phyloP scores from a whole-genome alignment of 2,888 invertebrate genomes.

The Seira ritae region DNA sequence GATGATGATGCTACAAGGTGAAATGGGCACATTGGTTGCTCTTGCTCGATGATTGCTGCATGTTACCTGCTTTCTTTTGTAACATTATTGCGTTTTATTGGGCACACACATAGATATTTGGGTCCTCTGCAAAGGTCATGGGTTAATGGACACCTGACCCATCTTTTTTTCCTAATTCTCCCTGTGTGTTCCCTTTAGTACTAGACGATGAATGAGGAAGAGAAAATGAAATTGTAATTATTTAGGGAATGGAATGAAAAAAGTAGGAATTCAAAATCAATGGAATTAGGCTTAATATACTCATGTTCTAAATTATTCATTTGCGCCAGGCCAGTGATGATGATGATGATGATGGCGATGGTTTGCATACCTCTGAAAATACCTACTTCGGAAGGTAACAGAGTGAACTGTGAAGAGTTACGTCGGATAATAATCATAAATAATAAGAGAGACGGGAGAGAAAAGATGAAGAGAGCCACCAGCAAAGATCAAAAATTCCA shows the following conservation, averaged over 20 bases:
- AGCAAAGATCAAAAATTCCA: not conserved
- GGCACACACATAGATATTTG: constrained; percentile 20
- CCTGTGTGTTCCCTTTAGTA: constrained; percentile 49
- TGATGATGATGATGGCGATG: no score
- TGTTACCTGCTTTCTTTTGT: constrained; percentile 46
- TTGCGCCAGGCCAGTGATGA: no score
- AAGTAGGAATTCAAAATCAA: constrained; percentile 18
- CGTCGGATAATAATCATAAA: constrained; percentile 52
- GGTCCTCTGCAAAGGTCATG: constrained; percentile 41
- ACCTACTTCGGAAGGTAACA: no score
- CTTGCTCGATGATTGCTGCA: not conserved
- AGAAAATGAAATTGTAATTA: constrained; percentile 11
- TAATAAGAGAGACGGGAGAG: constrained; percentile 23
- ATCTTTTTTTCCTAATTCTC: constrained; percentile 12
- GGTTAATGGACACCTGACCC: constrained; percentile 55
- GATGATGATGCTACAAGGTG: constrained; percentile 3
- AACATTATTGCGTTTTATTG: not conserved
- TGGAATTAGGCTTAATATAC: not conserved
- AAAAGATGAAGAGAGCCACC: constrained; percentile 4
- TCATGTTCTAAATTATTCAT: no score
- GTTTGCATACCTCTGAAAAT: no score
- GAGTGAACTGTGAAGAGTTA: no score
- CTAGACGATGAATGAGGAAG: constrained; percentile 7
- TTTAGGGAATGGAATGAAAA: constrained; percentile 36
- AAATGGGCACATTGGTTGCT: no score